phyloP scores from a whole-genome alignment of 1,140 invertebrate genomes.

The Euwallacea similis region DNA sequence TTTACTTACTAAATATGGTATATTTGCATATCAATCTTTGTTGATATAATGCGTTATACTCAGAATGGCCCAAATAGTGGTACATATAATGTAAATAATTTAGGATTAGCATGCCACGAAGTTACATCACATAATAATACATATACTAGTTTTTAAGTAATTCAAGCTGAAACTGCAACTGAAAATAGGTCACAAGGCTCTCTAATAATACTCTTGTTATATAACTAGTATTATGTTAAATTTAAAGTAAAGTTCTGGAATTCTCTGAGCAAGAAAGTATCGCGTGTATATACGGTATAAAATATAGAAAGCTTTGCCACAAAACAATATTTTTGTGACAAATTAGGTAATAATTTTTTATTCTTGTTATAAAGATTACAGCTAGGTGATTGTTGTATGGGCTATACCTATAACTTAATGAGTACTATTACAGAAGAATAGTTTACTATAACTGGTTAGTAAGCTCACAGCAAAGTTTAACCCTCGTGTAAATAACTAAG shows the following conservation, averaged over 20 bases:
- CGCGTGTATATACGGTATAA: neutral
- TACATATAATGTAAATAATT: too few relatives aligned
- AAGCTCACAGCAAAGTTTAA: too few relatives aligned
- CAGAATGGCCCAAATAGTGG: too few relatives aligned
- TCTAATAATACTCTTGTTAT: too few relatives aligned
- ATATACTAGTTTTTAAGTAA: conserved; percentile 3
- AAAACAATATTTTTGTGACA: conserved; percentile 18
- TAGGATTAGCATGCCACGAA: neutral
- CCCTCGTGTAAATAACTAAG: too few relatives aligned
- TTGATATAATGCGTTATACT: neutral
- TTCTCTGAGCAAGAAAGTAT: neutral
- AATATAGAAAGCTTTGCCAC: neutral
- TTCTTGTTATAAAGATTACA: conserved; percentile 11
- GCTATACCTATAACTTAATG: neutral
- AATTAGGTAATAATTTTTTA: conserved; percentile 16
- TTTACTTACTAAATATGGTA: neutral
- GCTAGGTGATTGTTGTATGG: conserved; percentile 13
- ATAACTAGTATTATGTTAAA: too few relatives aligned
- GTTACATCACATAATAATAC: neutral
- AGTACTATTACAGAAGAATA: neutral
- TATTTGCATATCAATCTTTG: neutral
- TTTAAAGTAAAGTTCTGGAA: too few relatives aligned
- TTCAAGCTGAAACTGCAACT: neutral
- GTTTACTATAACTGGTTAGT: neutral
- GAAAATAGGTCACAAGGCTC: neutral